Evolutionary conservation across 2,888 invertebrate species (phyloP).

Genomic region (Sycophila texana): DNA sequence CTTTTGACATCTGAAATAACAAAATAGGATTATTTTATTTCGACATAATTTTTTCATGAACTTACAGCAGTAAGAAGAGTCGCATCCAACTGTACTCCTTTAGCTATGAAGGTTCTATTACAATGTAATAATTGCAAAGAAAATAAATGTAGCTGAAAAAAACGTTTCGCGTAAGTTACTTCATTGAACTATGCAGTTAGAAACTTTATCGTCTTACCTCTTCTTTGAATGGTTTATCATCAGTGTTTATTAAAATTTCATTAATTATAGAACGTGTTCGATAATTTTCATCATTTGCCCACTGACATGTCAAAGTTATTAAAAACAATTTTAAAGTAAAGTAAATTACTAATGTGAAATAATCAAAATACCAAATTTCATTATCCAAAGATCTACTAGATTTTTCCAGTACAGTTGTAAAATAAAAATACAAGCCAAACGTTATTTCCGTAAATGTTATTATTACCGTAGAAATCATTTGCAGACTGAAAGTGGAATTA

Average conservation of each 20-base stretch:
- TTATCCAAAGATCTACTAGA: neutral
- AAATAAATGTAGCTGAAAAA: constrained; percentile 66
- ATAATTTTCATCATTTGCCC: constrained; percentile 58
- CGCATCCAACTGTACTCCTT: constrained; percentile 63
- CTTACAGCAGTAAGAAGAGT: constrained; percentile 64
- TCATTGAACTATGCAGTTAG: neutral
- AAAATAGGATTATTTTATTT: constrained; percentile 9
- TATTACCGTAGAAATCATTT: constrained; percentile 61
- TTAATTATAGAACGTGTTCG: constrained; percentile 62
- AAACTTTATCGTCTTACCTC: constrained; percentile 60
- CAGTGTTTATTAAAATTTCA: constrained; percentile 61
- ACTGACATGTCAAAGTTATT: constrained; percentile 61
- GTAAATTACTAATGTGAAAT: constrained; percentile 57
- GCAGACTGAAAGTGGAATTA: constrained; percentile 63
- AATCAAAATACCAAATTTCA: constrained; percentile 62
- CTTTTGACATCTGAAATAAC: constrained; percentile 64
- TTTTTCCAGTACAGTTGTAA: constrained; percentile 38
- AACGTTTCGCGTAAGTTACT: neutral
- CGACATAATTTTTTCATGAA: neutral
- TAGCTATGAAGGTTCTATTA: constrained; percentile 63
- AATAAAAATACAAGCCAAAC: constrained; percentile 66
- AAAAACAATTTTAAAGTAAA: constrained; percentile 57
- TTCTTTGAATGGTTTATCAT: constrained; percentile 61
- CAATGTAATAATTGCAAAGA: constrained; percentile 67
- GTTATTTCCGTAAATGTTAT: constrained; percentile 65